Percentiles rank a stretch among this genome's conserved stretches.
phyloP scores from a whole-genome alignment of 2,113 vertebrate genomes.

The Hemiscyllium ocellatum region DNA sequence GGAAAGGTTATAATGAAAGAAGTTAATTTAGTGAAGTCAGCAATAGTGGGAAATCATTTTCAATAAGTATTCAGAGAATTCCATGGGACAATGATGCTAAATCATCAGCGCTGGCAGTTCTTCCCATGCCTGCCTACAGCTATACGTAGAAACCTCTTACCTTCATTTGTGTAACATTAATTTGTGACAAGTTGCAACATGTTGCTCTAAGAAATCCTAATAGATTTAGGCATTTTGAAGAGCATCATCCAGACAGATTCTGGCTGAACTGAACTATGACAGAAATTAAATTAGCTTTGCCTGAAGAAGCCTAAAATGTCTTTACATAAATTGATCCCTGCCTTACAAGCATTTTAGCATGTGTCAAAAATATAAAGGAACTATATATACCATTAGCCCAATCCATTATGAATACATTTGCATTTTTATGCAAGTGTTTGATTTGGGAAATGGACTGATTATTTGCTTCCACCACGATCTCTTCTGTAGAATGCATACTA shows the following conservation, averaged over 20 bases:
- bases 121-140: neutral
- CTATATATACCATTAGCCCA: neutral
- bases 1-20: neutral
- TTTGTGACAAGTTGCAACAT: constrained; percentile 31
- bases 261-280: neutral
- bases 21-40: neutral
- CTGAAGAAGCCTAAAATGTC: constrained; percentile 3
- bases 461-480: neutral
- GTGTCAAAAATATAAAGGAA: constrained; percentile 11
- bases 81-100: neutral
- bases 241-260: constrained; percentile 23
- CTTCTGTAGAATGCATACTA: neutral
- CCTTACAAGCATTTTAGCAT: constrained; percentile 7
- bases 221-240: constrained; percentile 11
- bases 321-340: neutral
- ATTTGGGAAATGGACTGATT: neutral
- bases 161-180: constrained; percentile 23
- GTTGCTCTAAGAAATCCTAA: constrained; percentile 26
- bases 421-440: neutral
- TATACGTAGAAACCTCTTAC: neutral
- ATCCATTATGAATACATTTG: neutral
- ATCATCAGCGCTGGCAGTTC: neutral
- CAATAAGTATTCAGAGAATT: neutral
- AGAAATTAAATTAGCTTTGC: constrained; percentile 1
- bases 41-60: neutral